A percentile compares a stretch with the other conserved stretches of the same genome.
These are phyloP conservation scores for Serilophus lunatus DNA, from an alignment of 2,113 vertebrate species.

Conservation along the genomic window DNA sequence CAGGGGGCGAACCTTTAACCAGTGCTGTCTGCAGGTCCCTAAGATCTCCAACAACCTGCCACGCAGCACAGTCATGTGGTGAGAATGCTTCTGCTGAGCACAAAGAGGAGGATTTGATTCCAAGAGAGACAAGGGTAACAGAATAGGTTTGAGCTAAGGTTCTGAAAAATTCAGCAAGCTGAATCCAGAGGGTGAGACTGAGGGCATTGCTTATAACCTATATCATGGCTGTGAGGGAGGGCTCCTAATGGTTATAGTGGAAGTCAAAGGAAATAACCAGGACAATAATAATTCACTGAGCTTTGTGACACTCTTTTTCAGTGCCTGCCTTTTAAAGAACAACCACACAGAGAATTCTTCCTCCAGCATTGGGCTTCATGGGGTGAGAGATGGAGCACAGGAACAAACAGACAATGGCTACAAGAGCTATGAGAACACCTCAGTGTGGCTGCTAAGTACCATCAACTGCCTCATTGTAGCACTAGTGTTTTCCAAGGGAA, in stretches of 20 bases:
- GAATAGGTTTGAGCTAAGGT: background rate
- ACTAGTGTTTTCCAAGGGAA: constrained; percentile 80
- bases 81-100: background rate
- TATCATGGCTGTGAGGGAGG: background rate
- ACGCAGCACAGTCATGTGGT: background rate
- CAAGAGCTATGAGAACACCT: constrained; percentile 78
- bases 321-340: constrained; percentile 47
- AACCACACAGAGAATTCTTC: background rate
- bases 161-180: background rate
- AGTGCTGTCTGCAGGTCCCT: background rate
- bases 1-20: background rate
- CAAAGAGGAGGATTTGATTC: background rate
- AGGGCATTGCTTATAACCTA: background rate
- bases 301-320: constrained; percentile 16
- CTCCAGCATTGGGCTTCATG: background rate
- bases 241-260: background rate
- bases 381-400: background rate
- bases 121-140: background rate
- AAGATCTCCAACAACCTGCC: background rate
- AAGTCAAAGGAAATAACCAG: background rate
- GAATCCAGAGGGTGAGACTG: background rate
- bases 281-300: background rate
- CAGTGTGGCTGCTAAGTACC: constrained; percentile 78
- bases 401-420: background rate
- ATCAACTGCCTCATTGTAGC: constrained; percentile 76